A percentile compares a stretch with the other conserved stretches of the same genome.
Evolutionary conservation across 2,797 vertebrate species (phyloP).

Genomic region (Catharus ustulatus): DNA sequence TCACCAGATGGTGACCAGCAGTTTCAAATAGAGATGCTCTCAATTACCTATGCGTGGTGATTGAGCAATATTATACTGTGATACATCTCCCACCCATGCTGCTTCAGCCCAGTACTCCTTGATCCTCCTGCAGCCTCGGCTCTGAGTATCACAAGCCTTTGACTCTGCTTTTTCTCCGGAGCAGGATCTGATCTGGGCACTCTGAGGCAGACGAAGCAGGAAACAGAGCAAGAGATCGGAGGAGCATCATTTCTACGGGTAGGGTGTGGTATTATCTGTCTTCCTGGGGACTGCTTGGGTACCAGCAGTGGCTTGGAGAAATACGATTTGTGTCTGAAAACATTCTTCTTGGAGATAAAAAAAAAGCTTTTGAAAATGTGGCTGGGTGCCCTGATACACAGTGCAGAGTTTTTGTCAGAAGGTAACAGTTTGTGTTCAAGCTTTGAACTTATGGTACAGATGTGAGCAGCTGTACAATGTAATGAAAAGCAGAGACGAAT

Average conservation of each 20-base stretch:
- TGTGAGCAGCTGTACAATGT: background rate
- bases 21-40: conserved; percentile 13
- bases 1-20: conserved; percentile 10
- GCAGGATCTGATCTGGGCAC: conserved; percentile 63
- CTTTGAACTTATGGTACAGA: background rate
- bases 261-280: conserved; percentile 31
- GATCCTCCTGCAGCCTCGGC: background rate
- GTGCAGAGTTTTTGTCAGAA: background rate
- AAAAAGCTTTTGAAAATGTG: background rate
- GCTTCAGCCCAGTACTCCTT: conserved; percentile 6
- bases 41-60: background rate
- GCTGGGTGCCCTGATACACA: background rate
- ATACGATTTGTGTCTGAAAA: background rate
- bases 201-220: conserved; percentile 61
- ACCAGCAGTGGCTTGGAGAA: background rate
- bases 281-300: background rate
- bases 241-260: conserved; percentile 50
- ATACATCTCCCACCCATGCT: background rate
- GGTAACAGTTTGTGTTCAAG: background rate
- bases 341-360: background rate
- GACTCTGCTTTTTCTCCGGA: conserved; percentile 61
- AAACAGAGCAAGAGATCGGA: conserved; percentile 45
- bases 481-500: background rate
- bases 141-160: conserved; percentile 34
- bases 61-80: background rate